Evolutionary conservation across 2,797 vertebrate genomes (phyloP), one percentile per base, ranked within the genome.

Genomic region (Acridotheres tristis): DNA sequence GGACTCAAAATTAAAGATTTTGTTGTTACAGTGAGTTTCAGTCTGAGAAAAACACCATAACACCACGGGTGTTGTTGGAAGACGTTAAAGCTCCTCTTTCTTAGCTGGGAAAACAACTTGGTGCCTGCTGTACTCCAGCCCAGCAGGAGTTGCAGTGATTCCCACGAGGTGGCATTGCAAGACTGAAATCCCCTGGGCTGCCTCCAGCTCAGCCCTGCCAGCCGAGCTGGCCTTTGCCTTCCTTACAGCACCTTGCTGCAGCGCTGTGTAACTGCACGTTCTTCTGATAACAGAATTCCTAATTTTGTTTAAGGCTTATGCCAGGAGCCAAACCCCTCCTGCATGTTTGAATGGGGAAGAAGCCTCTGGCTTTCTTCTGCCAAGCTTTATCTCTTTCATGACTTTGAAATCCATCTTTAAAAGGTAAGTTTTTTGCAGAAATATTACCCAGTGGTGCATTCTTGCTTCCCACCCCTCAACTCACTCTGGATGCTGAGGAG

Each of bases 111-210:
- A 22, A 45, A 14, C 16, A 30, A 47, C 86, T 51, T 19, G 40
- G 16, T 0, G 10, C 36, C 40, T 10, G 16, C n/a, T 32, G 38
- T 15, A 1, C 63, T 36, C 1, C n/a, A 34, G 22, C 45, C 27
- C 0, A 0, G 57, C 34, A 13, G 62, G 22, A 34, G 48, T 73
- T 40, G 48, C 82, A 40, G 57, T 0, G 12, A 10, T 58, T 85
- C 93, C 96, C 96, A 96, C 95, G 26, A 96, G 97, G 89, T 93
- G 97, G 96, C 96, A 93, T 78, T 48, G 54, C 58, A 63, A 63
- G 73, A 53, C 75, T 71, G 10, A 66, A 76, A 82, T 95, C 79
- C 57, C 26, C 27, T 30, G 85, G 63, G 82, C 45, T 29, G 40
- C 32, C 54, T 78, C 34, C n/a, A 20, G 66, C 72, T 36, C 48